Evolutionary conservation across 37 sponge, comb jelly and placozoan species (phyloP).

Genomic region (Mnemiopsis leidyi): DNA sequence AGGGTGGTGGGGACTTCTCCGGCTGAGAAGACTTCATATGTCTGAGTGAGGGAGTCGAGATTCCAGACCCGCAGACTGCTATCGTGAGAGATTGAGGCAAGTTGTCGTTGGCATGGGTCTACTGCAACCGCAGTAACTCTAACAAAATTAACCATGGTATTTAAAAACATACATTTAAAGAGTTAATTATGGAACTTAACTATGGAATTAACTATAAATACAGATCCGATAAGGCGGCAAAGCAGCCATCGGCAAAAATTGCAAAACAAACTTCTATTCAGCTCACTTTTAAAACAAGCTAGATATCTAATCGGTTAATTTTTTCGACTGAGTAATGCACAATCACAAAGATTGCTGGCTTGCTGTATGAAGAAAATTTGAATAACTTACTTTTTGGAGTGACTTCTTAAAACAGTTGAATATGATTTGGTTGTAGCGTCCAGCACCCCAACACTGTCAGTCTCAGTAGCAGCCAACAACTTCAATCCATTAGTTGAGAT

Average conservation of each 20-base stretch:
- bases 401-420: constrained; percentile 78
- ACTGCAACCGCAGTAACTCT: constrained; percentile 42
- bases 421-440: constrained; percentile 78
- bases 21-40: constrained; percentile 51
- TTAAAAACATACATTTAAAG: no score
- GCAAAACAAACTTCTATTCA: no score
- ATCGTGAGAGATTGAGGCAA: constrained; percentile 27
- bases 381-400: constrained; percentile 64
- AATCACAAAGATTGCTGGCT: no score
- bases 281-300: no score
- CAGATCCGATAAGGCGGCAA: no score
- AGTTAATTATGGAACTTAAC: no score
- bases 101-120: constrained; percentile 19
- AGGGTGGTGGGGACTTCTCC: constrained; percentile 49
- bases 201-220: no score
- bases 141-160: no score
- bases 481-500: constrained; percentile 78
- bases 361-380: no score
- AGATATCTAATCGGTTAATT: no score
- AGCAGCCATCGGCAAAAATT: no score
- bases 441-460: constrained; percentile 82
- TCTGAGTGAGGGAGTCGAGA: constrained; percentile 15
- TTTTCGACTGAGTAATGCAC: no score
- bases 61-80: constrained; percentile 47
- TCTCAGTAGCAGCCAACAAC: constrained; percentile 74